phyloP scores from a whole-genome alignment of 2,113 vertebrate genomes.

The Columba livia region DNA sequence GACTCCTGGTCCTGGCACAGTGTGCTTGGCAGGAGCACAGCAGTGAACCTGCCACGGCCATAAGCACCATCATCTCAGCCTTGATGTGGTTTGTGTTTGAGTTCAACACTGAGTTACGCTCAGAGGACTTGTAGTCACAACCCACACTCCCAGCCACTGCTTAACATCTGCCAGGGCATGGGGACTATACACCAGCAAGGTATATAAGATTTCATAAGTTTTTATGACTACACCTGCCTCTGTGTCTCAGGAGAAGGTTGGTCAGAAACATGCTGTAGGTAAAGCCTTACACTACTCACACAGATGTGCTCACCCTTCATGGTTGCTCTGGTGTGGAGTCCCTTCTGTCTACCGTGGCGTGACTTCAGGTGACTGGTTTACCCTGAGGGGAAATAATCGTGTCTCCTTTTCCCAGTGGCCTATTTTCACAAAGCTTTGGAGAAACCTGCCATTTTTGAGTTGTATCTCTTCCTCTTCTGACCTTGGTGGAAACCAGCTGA shows the following conservation, averaged over 20 bases:
- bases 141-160: background rate
- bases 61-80: accelerated
- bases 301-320: background rate
- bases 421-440: background rate
- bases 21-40: too few species aligned
- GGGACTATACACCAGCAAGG: too few species aligned
- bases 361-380: background rate
- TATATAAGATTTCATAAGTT: background rate
- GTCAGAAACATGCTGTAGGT: background rate
- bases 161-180: background rate
- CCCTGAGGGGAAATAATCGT: background rate
- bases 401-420: background rate
- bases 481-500: background rate
- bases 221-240: background rate
- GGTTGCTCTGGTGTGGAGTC: background rate
- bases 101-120: background rate
- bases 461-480: background rate
- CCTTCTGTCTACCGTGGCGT: accelerated
- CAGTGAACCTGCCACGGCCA: background rate
- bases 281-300: background rate
- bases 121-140: background rate
- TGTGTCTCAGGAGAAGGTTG: background rate
- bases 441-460: background rate
- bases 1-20: background rate
- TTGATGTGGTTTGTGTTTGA: accelerated